A percentile compares a stretch with the other conserved stretches of the same genome.
Conservation (phyloP, 2,113 vertebrate species). For the Poeciliopsis prolifica region DNA sequence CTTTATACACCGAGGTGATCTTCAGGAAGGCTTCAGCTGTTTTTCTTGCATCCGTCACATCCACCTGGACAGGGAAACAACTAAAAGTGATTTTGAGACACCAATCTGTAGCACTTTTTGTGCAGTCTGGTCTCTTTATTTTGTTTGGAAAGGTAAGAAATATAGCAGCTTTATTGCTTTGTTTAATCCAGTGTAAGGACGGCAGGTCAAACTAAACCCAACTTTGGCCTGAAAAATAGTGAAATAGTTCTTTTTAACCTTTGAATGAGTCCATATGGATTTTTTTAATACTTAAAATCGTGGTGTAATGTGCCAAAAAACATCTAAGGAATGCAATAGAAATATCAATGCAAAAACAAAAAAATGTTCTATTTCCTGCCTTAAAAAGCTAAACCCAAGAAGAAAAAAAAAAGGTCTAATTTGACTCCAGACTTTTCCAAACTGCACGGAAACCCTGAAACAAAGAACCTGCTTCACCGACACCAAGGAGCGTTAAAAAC, state of each 20-base stretch:
- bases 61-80: constrained; percentile 79
- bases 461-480: background rate
- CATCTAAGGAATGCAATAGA: background rate
- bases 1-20: constrained; percentile 93
- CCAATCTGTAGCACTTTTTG: no score
- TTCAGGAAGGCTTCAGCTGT: constrained; percentile 90
- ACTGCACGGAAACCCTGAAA: background rate
- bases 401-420: background rate
- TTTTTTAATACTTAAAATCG: background rate
- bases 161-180: no score
- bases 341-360: background rate
- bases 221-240: background rate
- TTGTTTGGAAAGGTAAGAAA: no score
- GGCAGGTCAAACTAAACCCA: no score
- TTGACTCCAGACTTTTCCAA: background rate
- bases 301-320: no score
- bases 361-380: no score
- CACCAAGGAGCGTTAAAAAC: no score
- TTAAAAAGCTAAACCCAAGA: no score
- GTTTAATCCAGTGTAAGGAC: no score
- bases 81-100: background rate
- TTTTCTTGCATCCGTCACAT: constrained; percentile 85
- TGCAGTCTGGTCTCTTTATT: no score
- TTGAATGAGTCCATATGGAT: background rate
- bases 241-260: background rate